Conservation (phyloP, 2,113 vertebrate species). For the Neopipo cinnamomea region DNA sequence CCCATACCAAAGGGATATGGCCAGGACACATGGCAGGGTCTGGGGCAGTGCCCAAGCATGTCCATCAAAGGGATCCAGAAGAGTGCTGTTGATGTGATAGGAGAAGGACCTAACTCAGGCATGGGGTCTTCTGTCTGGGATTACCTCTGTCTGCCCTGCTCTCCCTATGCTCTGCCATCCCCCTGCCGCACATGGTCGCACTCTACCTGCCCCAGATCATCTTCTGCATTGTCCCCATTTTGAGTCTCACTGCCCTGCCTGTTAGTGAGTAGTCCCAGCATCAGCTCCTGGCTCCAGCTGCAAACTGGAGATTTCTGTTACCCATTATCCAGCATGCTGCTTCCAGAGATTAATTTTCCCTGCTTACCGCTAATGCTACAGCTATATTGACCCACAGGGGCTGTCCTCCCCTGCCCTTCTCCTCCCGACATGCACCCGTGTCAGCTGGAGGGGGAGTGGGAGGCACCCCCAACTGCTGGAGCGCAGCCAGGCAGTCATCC, state of each 20-base stretch:
- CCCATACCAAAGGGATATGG: too few relatives aligned
- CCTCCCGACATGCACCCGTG: conserved; percentile 7
- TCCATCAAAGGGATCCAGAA: background rate
- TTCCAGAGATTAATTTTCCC: conserved; percentile 54
- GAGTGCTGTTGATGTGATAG: background rate
- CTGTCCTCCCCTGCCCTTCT: conserved; percentile 39
- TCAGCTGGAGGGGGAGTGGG: background rate
- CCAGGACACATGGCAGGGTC: background rate
- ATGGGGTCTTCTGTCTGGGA: background rate
- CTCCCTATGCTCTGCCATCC: background rate
- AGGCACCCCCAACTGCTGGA: background rate
- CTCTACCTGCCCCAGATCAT: background rate
- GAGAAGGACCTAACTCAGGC: background rate
- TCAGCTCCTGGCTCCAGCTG: background rate
- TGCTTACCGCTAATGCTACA: conserved; percentile 39
- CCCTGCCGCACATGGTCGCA: background rate
- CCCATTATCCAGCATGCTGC: background rate
- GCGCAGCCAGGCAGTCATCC: background rate
- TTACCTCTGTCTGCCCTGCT: background rate
- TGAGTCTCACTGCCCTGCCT: background rate
- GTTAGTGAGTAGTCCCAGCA: background rate
- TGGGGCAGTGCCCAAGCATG: background rate
- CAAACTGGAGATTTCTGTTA: conserved; percentile 19
- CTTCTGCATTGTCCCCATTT: background rate
- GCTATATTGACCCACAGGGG: background rate